Conservation (phyloP, 2,113 vertebrate genomes). For the Lepus americanus region DNA sequence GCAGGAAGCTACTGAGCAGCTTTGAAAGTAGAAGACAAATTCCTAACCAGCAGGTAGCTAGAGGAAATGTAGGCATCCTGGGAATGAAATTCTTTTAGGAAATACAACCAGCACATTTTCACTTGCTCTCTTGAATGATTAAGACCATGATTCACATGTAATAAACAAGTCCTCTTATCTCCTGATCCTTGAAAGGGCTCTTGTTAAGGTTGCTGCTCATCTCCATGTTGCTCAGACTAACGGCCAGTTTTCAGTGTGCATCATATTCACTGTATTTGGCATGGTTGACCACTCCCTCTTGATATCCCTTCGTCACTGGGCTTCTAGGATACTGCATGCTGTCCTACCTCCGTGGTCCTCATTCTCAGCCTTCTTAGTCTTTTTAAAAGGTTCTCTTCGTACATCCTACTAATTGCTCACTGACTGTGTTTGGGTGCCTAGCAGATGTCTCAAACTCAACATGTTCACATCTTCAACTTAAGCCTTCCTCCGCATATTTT, state of each 20-base stretch:
- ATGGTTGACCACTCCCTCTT: neutral
- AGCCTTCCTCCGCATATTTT: neutral
- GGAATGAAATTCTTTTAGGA: neutral
- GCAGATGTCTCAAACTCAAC: neutral
- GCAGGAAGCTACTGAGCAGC: neutral
- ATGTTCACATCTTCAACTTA: neutral
- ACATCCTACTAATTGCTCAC: neutral
- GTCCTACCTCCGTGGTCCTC: too few species aligned
- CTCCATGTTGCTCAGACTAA: too few species aligned
- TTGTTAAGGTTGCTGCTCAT: neutral
- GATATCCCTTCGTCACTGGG: neutral
- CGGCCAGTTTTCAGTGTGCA: too few species aligned
- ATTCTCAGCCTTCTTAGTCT: neutral
- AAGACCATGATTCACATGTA: neutral
- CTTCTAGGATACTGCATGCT: neutral
- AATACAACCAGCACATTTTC: neutral
- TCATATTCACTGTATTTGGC: neutral
- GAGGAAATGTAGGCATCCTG: neutral
- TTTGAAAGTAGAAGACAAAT: neutral
- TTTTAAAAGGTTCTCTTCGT: neutral
- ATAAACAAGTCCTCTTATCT: too few species aligned
- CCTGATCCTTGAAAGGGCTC: neutral
- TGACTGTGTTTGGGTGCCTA: neutral
- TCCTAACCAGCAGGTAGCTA: neutral
- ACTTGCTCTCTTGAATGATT: neutral